Percentiles rank a stretch among this genome's conserved stretches.
These are phyloP conservation scores for Microtus richardsoni DNA, from an alignment of 2,113 vertebrate genomes.

Conservation along the genomic window DNA sequence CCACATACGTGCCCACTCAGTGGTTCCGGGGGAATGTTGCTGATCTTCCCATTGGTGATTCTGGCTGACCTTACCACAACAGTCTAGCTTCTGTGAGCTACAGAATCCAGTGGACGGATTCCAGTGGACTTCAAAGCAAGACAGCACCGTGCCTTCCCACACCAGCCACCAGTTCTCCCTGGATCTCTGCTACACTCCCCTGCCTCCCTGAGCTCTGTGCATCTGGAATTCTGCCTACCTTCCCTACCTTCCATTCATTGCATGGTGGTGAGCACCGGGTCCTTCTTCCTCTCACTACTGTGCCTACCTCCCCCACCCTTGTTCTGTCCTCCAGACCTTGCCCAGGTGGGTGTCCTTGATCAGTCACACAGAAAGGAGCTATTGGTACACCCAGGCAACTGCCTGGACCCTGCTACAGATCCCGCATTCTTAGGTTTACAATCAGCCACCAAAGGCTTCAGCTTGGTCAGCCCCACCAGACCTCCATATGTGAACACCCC, in stretches of 20 bases:
- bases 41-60: background rate
- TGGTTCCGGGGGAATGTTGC: accelerated
- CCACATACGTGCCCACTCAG: no score
- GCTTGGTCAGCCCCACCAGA: no score
- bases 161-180: background rate
- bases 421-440: background rate
- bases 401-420: no score
- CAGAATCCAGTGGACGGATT: background rate
- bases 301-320: background rate
- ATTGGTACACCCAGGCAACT: background rate
- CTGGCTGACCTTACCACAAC: background rate
- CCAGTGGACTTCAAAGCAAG: background rate
- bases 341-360: no score
- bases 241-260: background rate
- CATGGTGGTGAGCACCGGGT: no score
- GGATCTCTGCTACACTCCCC: background rate
- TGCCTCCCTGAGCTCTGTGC: background rate
- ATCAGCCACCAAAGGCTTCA: background rate
- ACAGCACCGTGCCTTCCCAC: no score
- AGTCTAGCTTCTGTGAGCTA: background rate
- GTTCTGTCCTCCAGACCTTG: background rate
- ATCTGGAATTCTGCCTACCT: background rate
- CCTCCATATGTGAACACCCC: background rate
- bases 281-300: background rate
- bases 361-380: background rate